Base-by-base conservation (phyloP, 2,797 vertebrate species). In the Lepus oiostolus region DNA sequence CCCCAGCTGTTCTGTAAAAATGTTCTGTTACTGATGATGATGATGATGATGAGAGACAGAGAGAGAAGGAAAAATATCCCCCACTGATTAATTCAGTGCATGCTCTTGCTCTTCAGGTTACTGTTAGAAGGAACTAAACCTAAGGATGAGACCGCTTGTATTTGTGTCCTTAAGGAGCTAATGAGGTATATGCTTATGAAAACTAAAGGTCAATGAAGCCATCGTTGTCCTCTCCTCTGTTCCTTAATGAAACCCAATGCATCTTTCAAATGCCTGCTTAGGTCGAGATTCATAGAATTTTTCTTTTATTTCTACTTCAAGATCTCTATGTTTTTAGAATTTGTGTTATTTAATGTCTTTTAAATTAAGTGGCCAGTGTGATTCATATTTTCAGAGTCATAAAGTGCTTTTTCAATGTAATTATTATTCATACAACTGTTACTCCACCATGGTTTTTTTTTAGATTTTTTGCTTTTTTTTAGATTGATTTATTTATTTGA, bases 1-100 rank as follows among this genome's bases (percentile, higher is more conserved):
- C 95, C 82, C 70, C 17, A 90, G 91, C 70, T 92, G 14, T 90
- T 96, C 82, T 47, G 68, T 92, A 62, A 96, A 47, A 93, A 60
- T 63, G 30, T 68, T 7, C 2, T 70, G 30, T 84, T 96, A 96
- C 42, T 47, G 42, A 47, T 47, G 42, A 47, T 47, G 42, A 47
- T 8, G 42, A 47, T 47, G 42, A 47, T 10, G 42, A 93, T 83
- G 79, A 71, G 32, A 76, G 38, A 75, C 14, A 62, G 42, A 83
- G 54, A 74, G 5, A 60, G 58, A 74, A 95, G 58, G 71, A 95
- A 22, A 52, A n/a, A 81, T 68, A 26, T 9, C 87, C 74, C 30
- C 58, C 24, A 2, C 30, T 81, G 24, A 75, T 81, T 77, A 96
- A 93, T 77, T 92, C 70, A 58, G 9, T 67, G 63, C 65, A 26